Evolutionary conservation across 2,113 vertebrate genomes (phyloP).

Genomic region (Gymnogyps californianus): DNA sequence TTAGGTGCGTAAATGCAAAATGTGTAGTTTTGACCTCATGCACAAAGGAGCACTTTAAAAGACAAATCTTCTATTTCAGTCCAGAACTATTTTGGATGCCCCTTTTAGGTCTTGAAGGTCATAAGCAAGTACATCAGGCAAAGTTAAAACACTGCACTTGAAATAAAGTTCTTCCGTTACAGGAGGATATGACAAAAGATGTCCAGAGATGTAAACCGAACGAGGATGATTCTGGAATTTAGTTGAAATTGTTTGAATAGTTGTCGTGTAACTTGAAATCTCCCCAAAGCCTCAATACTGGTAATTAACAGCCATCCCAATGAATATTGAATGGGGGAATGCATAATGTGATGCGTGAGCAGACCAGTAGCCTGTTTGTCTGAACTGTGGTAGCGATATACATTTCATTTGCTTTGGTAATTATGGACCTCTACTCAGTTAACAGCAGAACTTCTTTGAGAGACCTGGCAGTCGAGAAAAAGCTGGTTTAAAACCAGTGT

Average conservation of each 20-base stretch:
- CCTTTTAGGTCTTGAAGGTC: not conserved
- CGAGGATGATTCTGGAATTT: not conserved
- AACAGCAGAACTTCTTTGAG: not conserved
- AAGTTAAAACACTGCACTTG: not conserved
- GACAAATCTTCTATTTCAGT: not conserved
- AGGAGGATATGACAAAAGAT: not conserved
- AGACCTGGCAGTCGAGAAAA: not conserved
- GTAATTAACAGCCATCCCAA: not conserved
- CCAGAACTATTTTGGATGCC: not conserved
- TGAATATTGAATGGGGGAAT: not conserved
- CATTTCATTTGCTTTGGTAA: not conserved
- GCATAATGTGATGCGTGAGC: fast-evolving
- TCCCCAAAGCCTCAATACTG: not conserved
- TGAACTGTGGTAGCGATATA: not conserved
- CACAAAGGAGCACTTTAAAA: not conserved
- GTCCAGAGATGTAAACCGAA: not conserved
- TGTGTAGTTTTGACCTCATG: fast-evolving
- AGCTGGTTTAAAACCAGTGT: not conserved
- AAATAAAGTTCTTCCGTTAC: not conserved
- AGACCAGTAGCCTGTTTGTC: not conserved
- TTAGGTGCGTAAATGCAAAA: not conserved
- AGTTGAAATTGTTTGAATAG: not conserved
- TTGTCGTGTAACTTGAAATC: not conserved
- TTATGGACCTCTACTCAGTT: fast-evolving
- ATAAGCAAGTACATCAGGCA: not conserved